Percentiles rank a stretch among this genome's conserved stretches.
These are phyloP conservation scores for Punctoribates punctum DNA, from an alignment of 2,888 invertebrate genomes.

Conservation along the genomic window DNA sequence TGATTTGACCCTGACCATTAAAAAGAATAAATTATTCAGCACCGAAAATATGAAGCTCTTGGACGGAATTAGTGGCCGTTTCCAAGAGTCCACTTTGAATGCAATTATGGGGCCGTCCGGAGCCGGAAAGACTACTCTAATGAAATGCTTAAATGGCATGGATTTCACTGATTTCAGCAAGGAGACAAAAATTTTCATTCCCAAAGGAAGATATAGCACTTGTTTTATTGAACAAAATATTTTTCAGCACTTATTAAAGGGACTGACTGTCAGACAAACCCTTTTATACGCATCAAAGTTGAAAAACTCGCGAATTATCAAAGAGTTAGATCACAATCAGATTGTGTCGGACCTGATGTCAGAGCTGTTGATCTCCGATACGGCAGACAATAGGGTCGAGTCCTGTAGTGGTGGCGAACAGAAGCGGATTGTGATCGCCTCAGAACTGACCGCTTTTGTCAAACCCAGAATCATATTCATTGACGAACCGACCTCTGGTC, in stretches of 20 bases:
- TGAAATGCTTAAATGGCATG: not conserved
- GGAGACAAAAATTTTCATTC: not conserved
- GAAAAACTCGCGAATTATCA: not conserved
- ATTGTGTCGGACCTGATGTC: not conserved
- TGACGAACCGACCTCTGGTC: slow-evolving; percentile 28
- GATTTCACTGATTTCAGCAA: no score
- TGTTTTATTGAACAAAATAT: slow-evolving; percentile 12
- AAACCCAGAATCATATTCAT: slow-evolving; percentile 5
- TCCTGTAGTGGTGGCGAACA: not conserved
- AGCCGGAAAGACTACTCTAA: not conserved
- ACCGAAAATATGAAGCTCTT: no score
- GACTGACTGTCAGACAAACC: not conserved
- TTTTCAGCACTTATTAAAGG: not conserved
- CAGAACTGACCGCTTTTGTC: not conserved
- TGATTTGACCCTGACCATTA: no score
- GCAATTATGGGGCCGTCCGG: not conserved
- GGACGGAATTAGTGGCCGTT: not conserved
- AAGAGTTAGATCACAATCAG: not conserved
- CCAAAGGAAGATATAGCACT: no score
- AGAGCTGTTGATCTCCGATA: no score
- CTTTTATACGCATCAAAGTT: no score
- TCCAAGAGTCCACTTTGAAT: not conserved
- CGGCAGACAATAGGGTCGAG: not conserved
- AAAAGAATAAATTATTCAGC: no score
- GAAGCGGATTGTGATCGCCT: not conserved